Conservation (phyloP, 1,140 invertebrate genomes). For the Caenorhabditis briggsae region DNA sequence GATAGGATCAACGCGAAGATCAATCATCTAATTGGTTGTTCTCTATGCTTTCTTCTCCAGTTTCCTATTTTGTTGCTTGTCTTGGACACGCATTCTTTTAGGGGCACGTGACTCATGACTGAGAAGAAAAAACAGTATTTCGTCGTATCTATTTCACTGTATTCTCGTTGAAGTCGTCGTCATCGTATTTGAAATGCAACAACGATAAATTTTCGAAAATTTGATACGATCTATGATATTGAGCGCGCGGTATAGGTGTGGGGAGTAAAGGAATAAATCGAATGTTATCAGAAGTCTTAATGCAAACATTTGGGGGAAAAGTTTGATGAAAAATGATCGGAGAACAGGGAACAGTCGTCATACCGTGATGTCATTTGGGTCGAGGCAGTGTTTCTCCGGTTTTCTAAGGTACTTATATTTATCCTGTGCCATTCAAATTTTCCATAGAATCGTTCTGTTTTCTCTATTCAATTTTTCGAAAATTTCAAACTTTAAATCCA, state of each 20-base stretch:
- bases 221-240: conserved; percentile 51
- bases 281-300: conserved; percentile 15
- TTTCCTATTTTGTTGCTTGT: neutral
- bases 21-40: conserved; percentile 50
- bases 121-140: neutral
- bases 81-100: conserved; percentile 9
- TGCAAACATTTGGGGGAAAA: conserved; percentile 34
- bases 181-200: neutral
- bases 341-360: conserved; percentile 40
- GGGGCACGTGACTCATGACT: conserved; percentile 22
- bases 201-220: conserved; percentile 13
- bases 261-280: neutral
- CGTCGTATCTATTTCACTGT: conserved; percentile 1
- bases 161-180: neutral
- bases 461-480: neutral
- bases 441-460: neutral
- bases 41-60: neutral
- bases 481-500: too few species aligned
- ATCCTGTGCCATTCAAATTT: too few species aligned
- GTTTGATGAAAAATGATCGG: conserved; percentile 23
- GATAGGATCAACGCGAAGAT: conserved; percentile 51
- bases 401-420: neutral
- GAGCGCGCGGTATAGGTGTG: neutral
- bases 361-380: conserved; percentile 12
- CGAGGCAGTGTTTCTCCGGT: neutral